These are phyloP conservation scores for Trematocara variabile DNA, from an alignment of 2,113 vertebrate species.

Conservation along the genomic window DNA sequence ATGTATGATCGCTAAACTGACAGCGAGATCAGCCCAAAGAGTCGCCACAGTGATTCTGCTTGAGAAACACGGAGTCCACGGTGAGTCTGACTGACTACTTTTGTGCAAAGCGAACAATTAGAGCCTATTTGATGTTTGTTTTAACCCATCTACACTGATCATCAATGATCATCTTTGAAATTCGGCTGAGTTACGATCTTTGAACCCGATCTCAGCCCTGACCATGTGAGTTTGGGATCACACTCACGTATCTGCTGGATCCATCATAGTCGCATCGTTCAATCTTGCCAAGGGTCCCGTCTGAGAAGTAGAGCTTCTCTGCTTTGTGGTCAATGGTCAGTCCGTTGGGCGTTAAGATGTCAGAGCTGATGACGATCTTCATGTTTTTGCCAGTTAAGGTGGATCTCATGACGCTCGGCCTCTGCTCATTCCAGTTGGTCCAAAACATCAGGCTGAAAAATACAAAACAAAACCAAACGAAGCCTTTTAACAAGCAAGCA, in stretches of 20 bases:
- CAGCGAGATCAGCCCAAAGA: neutral
- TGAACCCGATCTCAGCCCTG: neutral
- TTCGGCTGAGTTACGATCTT: neutral
- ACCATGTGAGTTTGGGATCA: neutral
- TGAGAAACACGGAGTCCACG: neutral
- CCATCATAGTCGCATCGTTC: constrained; percentile 97
- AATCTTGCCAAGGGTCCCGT: constrained; percentile 92
- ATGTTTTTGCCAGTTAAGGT: constrained; percentile 88
- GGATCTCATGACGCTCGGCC: constrained; percentile 95
- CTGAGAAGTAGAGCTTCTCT: constrained; percentile 96
- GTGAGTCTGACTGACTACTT: neutral
- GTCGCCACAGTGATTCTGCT: neutral
- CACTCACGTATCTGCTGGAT: constrained; percentile 91
- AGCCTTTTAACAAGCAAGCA: neutral
- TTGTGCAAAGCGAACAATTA: neutral
- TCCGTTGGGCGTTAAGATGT: constrained; percentile 93
- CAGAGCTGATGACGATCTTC: constrained; percentile 85
- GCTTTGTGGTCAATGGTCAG: constrained; percentile 92
- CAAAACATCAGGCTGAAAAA: constrained; percentile 92
- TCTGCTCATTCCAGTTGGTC: constrained; percentile 99
- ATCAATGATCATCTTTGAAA: no score
- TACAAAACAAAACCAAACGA: neutral
- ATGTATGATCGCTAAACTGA: neutral
- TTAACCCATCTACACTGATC: neutral
- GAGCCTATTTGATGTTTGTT: neutral